phyloP scores from a whole-genome alignment of 2,113 vertebrate species.

The Petrocephalus zakoni region DNA sequence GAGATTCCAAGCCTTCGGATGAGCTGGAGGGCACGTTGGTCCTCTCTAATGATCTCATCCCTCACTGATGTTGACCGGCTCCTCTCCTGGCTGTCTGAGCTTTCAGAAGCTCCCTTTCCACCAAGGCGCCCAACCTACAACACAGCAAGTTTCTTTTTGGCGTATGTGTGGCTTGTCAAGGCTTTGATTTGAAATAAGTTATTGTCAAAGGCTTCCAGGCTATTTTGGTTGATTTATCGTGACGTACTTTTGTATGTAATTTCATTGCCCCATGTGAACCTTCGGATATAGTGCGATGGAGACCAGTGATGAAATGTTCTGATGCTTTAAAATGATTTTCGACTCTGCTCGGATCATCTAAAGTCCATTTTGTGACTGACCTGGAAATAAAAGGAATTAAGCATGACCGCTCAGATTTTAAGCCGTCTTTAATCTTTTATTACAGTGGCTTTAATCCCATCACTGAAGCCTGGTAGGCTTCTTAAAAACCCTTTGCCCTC shows the following conservation, averaged over 20 bases:
- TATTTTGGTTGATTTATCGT: not conserved
- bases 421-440: not conserved
- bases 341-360: not conserved
- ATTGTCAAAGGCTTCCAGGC: not conserved
- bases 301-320: not conserved
- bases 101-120: not conserved
- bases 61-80: not conserved
- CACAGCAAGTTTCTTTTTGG: not conserved
- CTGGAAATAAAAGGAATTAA: not conserved
- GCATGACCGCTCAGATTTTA: not conserved
- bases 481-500: not conserved
- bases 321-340: not conserved
- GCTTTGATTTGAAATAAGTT: not conserved
- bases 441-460: constrained; percentile 6
- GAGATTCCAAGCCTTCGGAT: not conserved
- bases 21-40: not conserved
- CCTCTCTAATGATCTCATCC: not conserved
- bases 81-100: not conserved
- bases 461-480: not conserved
- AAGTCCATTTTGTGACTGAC: not conserved
- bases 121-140: not conserved
- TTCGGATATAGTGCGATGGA: not conserved
- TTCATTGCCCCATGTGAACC: not conserved
- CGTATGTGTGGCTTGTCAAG: not conserved
- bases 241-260: not conserved